A percentile compares a stretch with the other conserved stretches of the same genome.
Conservation (phyloP, 1,140 invertebrate species). For the Drosophila arizonae region DNA sequence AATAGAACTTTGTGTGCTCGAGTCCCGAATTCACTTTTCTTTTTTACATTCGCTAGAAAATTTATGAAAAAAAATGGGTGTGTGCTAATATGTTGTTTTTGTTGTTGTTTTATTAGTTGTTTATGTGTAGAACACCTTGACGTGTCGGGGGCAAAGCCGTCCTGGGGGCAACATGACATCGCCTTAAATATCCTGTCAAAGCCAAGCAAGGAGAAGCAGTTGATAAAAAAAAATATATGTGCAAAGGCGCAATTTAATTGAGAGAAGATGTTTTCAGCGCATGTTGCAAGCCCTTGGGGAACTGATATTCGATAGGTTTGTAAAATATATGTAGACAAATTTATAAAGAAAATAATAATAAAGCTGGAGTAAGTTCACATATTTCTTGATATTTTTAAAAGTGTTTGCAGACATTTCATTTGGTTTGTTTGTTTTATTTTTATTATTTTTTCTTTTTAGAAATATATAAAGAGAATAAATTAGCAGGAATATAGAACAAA, state of each 20-base stretch:
- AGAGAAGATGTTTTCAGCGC: background rate
- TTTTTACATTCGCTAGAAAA: slow-evolving; percentile 16
- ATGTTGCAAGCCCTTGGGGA: background rate
- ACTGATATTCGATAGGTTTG: background rate
- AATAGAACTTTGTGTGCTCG: slow-evolving; percentile 11
- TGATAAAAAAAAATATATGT: background rate
- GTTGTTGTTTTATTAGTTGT: slow-evolving; percentile 8
- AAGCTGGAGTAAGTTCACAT: no score
- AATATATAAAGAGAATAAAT: no score
- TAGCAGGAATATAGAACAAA: no score
- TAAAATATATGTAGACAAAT: no score
- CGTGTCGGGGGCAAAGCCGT: slow-evolving; percentile 28
- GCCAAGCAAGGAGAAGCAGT: slow-evolving; percentile 17
- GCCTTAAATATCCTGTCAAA: slow-evolving; percentile 35
- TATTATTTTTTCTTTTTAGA: no score
- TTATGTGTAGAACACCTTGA: slow-evolving; percentile 31
- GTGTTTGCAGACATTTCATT: no score
- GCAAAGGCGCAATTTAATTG: slow-evolving; percentile 29
- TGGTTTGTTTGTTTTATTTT: no score
- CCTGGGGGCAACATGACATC: slow-evolving; percentile 25
- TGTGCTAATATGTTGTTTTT: background rate
- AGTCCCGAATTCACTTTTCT: slow-evolving; percentile 4
- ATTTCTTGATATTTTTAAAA: no score
- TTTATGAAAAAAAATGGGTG: slow-evolving; percentile 30
- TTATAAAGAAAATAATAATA: no score